Conservation (phyloP, 2,113 vertebrate genomes). For the Dasyurus viverrinus region DNA sequence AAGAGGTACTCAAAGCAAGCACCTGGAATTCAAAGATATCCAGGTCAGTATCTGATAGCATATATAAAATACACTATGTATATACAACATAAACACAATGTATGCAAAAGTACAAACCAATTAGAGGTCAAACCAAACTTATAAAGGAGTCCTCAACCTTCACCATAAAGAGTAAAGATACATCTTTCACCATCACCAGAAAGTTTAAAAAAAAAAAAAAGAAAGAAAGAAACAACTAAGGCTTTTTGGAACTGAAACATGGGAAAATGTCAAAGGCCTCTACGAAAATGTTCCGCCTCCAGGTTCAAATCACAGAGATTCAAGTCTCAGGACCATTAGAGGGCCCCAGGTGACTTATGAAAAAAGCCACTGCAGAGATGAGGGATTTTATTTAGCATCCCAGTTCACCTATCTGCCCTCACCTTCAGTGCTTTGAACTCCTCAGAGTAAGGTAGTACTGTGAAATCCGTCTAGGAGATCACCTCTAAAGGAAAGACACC, state of each 20-base stretch:
- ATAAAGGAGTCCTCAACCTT: constrained; percentile 29
- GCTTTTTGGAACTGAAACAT: constrained; percentile 59
- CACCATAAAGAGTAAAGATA: constrained; percentile 40
- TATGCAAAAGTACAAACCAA: constrained; percentile 40
- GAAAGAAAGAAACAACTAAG: constrained; percentile 21
- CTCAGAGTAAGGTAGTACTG: constrained; percentile 65
- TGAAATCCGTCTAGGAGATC: constrained; percentile 63
- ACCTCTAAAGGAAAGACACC: constrained; percentile 66
- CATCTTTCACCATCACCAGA: constrained; percentile 49
- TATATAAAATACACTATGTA: not conserved
- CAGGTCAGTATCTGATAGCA: not conserved
- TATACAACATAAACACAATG: constrained; percentile 6
- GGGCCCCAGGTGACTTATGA: constrained; percentile 68
- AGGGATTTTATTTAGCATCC: constrained; percentile 64
- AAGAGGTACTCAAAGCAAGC: not conserved
- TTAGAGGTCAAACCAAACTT: constrained; percentile 54
- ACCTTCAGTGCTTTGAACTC: constrained; percentile 73
- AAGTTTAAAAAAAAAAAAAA: constrained; percentile 34
- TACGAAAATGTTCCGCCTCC: constrained; percentile 66
- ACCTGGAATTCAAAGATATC: not conserved
- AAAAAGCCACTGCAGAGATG: constrained; percentile 62
- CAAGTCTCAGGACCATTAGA: constrained; percentile 68
- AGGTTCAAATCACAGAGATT: constrained; percentile 66
- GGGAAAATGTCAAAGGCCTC: constrained; percentile 65
- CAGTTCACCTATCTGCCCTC: constrained; percentile 65